These are phyloP conservation scores for Plodia interpunctella DNA, from an alignment of 1,140 invertebrate species.

Conservation along the genomic window DNA sequence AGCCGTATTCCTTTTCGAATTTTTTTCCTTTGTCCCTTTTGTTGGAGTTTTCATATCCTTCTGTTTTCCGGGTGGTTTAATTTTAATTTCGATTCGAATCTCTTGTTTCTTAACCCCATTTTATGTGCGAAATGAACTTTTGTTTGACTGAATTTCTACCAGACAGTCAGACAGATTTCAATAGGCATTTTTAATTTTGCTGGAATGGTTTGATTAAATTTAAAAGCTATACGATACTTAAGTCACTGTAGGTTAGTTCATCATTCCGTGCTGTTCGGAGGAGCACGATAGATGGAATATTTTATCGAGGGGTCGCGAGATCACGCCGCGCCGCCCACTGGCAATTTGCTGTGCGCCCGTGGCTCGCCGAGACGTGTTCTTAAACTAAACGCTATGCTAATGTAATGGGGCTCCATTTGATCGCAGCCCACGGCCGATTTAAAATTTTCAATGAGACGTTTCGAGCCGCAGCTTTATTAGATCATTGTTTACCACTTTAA, in stretches of 20 bases:
- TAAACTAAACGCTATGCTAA: conserved; percentile 73
- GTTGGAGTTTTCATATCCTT: conserved; percentile 62
- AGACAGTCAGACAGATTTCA: no score
- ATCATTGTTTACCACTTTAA: conserved; percentile 28
- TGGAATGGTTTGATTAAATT: conserved; percentile 12
- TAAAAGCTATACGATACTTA: no score
- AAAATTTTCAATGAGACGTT: conserved; percentile 66
- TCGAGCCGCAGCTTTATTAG: conserved; percentile 50
- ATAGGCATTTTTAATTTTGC: no score
- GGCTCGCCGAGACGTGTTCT: conserved; percentile 54
- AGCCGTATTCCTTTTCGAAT: conserved; percentile 48
- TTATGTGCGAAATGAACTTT: conserved; percentile 8
- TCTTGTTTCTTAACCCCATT: conserved; percentile 19
- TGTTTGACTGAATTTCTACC: no score
- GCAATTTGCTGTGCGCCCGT: conserved; percentile 56
- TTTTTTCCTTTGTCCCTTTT: conserved; percentile 59
- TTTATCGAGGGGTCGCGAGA: conserved; percentile 64
- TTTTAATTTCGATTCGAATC: conserved; percentile 63
- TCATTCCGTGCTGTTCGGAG: conserved; percentile 7
- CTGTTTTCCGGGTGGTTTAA: conserved; percentile 64
- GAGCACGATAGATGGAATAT: conserved; percentile 45
- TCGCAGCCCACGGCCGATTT: conserved; percentile 66
- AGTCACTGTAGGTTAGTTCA: no score
- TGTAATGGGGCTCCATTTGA: conserved; percentile 69
- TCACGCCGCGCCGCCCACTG: conserved; percentile 63